Conservation (phyloP, 30 jellyfish, hydroid and myxozoan species). For the Pseudorhiza aurosa region DNA sequence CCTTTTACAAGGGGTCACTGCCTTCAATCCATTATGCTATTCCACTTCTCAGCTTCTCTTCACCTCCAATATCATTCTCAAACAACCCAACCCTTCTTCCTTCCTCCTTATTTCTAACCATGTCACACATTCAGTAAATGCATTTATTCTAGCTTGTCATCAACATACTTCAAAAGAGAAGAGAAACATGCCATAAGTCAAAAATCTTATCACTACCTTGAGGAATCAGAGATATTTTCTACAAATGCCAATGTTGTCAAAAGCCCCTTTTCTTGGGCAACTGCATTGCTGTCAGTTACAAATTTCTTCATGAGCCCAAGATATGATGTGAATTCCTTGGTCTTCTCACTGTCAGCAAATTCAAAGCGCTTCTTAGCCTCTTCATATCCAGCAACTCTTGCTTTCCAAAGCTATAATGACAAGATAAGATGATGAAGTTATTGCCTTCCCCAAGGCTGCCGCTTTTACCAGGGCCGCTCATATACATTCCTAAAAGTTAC, state of each 20-base stretch:
- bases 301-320: constrained; percentile 82
- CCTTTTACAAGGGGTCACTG: no score
- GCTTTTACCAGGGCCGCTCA: not conserved
- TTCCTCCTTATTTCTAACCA: no score
- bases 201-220: constrained; percentile 83
- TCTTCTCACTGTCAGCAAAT: constrained; percentile 74
- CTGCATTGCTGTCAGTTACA: constrained; percentile 95
- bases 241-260: constrained; percentile 78
- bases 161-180: no score
- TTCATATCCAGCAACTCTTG: constrained; percentile 98
- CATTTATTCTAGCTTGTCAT: no score
- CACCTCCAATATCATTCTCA: no score
- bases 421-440: not conserved
- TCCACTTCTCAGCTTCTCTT: no score
- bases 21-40: no score
- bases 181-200: no score
- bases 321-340: constrained; percentile 76
- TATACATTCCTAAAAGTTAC: not conserved
- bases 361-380: constrained; percentile 94
- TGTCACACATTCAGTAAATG: no score
- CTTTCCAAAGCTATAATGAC: constrained; percentile 89
- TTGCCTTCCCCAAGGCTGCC: not conserved
- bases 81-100: no score
- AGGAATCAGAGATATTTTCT: constrained; percentile 87
- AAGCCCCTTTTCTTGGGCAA: constrained; percentile 98